These are phyloP conservation scores for Plectropomus leopardus DNA, from an alignment of 2,113 vertebrate species.

Conservation along the genomic window DNA sequence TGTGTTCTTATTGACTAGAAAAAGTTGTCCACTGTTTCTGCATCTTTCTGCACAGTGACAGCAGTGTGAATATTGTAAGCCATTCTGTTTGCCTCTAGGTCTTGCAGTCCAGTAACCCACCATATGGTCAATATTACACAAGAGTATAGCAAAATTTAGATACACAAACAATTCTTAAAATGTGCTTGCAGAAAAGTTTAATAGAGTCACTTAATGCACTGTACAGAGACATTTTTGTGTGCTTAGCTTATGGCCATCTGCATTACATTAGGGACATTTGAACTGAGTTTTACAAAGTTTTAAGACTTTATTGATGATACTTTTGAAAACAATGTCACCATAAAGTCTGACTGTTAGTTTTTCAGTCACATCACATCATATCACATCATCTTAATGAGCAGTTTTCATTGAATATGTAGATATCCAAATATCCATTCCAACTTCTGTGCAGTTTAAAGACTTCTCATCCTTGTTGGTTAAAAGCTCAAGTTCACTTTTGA, in stretches of 20 bases:
- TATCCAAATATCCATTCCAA: too few species aligned
- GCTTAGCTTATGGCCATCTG: neutral
- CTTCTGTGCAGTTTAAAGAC: too few species aligned
- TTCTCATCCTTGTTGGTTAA: too few species aligned
- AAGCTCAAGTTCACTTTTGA: too few species aligned
- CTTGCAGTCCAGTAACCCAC: conserved; percentile 10
- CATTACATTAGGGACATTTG: neutral
- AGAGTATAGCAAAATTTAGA: neutral
- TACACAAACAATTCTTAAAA: neutral
- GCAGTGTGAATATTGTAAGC: neutral
- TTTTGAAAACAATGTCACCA: neutral
- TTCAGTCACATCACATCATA: neutral
- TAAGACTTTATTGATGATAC: neutral
- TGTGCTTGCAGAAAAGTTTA: neutral
- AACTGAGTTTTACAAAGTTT: neutral
- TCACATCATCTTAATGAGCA: neutral
- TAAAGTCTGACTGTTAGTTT: neutral
- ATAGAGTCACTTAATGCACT: neutral
- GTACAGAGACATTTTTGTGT: neutral
- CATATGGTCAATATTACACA: neutral
- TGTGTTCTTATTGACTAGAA: neutral
- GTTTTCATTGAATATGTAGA: too few species aligned
- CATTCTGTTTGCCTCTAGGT: neutral
- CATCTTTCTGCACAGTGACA: conserved; percentile 8
- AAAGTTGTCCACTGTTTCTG: conserved; percentile 9